These are phyloP conservation scores for Drosophila melanica DNA, from an alignment of 1,140 invertebrate species.

Conservation along the genomic window DNA sequence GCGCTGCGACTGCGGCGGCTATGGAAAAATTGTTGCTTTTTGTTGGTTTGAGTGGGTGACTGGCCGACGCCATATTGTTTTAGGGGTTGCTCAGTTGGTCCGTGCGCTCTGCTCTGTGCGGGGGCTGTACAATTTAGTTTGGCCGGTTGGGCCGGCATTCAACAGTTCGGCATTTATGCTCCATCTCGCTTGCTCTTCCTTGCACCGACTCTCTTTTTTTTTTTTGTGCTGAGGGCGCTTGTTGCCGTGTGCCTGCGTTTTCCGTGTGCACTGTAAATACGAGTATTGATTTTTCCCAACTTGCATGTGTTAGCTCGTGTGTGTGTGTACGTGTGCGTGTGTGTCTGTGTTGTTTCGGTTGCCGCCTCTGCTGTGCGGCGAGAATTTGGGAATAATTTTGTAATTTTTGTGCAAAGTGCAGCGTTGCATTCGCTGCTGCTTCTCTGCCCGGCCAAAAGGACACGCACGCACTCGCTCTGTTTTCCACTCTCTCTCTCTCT, in stretches of 20 bases:
- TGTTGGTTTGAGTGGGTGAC: constrained; percentile 39
- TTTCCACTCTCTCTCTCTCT: background rate
- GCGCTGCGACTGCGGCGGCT: constrained; percentile 45
- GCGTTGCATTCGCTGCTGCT: constrained; percentile 49
- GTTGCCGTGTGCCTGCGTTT: constrained; percentile 27
- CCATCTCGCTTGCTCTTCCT: constrained; percentile 28
- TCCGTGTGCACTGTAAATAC: constrained; percentile 59
- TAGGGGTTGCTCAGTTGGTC: constrained; percentile 56
- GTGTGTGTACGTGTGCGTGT: background rate
- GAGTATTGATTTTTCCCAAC: constrained; percentile 74
- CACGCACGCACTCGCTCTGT: constrained; percentile 6
- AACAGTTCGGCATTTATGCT: constrained; percentile 73
- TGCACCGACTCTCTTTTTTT: background rate
- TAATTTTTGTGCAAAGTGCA: constrained; percentile 25
- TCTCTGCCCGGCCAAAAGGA: constrained; percentile 24
- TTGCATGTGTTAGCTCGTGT: background rate
- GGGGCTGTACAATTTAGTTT: constrained; percentile 34
- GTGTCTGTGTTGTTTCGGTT: constrained; percentile 4
- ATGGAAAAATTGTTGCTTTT: constrained; percentile 65
- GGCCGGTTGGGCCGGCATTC: constrained; percentile 69
- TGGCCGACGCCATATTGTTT: constrained; percentile 77
- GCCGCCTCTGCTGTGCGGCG: background rate
- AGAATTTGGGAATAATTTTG: constrained; percentile 42
- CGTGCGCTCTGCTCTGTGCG: constrained; percentile 24
- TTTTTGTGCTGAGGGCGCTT: background rate